Conservation (phyloP, 2,797 vertebrate species). For the Selene dorsalis region DNA sequence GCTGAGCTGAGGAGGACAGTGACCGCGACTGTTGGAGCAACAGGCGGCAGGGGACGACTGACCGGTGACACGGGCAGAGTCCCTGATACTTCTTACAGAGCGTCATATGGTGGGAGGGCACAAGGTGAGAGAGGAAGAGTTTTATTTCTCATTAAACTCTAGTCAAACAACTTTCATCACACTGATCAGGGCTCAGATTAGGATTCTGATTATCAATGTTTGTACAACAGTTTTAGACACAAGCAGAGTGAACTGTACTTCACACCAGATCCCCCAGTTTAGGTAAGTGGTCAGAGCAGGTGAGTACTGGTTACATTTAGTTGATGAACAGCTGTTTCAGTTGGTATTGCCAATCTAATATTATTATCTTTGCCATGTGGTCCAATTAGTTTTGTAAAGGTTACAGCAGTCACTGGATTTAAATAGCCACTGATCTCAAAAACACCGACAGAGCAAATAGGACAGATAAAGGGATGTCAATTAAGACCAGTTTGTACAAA, state of each 20-base stretch:
- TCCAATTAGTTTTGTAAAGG: not conserved
- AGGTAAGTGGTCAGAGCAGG: constrained; percentile 61
- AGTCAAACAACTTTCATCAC: not conserved
- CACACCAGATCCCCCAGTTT: constrained; percentile 64
- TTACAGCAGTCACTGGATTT: not conserved
- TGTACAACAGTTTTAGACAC: constrained; percentile 16
- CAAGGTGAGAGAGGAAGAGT: not conserved
- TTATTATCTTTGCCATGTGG: not conserved
- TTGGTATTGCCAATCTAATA: not conserved
- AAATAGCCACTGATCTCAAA: not conserved
- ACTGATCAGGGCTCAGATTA: constrained; percentile 2
- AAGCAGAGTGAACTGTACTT: constrained; percentile 31
- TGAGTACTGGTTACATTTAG: not conserved
- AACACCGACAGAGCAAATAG: not conserved
- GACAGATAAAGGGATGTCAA: not conserved
- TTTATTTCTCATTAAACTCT: not conserved
- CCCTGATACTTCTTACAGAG: constrained; percentile 46
- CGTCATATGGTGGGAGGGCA: constrained; percentile 48
- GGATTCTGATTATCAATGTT: not conserved
- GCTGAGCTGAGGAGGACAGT: constrained; percentile 60
- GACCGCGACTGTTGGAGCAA: constrained; percentile 40
- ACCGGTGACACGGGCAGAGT: constrained; percentile 40
- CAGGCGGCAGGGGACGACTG: constrained; percentile 37
- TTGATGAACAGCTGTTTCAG: not conserved
- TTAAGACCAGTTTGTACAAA: not conserved